These are phyloP conservation scores for Capreolus pygargus DNA, from an alignment of 2,113 vertebrate species.

Conservation along the genomic window DNA sequence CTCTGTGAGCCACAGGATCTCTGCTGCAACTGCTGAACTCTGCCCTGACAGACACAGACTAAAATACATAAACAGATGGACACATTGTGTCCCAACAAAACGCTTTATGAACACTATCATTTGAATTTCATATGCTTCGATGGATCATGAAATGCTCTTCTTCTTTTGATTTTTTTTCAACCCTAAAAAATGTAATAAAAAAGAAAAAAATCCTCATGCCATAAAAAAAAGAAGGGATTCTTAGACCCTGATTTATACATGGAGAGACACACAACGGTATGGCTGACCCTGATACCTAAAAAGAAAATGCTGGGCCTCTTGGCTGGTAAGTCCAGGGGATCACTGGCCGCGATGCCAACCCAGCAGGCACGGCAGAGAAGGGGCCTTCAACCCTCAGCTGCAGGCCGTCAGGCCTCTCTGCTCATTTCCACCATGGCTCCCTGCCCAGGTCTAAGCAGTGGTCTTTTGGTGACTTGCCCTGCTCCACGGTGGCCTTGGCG, in stretches of 20 bases:
- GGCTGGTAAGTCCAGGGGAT: not conserved
- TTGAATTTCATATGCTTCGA: not conserved
- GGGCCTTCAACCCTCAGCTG: not conserved
- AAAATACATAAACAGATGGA: not conserved
- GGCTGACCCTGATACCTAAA: not conserved
- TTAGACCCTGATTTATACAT: not conserved
- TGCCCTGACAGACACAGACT: fast-evolving
- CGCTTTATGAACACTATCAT: not conserved
- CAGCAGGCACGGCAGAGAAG: too few species aligned
- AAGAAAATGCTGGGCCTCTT: not conserved
- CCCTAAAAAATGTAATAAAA: not conserved
- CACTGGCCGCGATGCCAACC: too few species aligned
- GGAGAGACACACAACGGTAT: not conserved
- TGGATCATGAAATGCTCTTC: not conserved
- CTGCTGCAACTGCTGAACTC: not conserved
- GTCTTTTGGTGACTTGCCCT: conserved; percentile 11
- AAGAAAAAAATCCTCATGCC: not conserved
- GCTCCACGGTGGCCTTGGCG: conserved; percentile 18
- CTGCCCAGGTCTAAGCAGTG: not conserved
- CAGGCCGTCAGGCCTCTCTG: not conserved
- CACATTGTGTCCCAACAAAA: not conserved
- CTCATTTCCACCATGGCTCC: not conserved
- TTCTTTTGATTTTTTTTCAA: not conserved
- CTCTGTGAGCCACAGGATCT: fast-evolving
- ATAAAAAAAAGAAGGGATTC: not conserved